Conservation (phyloP, 2,888 invertebrate species). For the Capitulum mitella region DNA sequence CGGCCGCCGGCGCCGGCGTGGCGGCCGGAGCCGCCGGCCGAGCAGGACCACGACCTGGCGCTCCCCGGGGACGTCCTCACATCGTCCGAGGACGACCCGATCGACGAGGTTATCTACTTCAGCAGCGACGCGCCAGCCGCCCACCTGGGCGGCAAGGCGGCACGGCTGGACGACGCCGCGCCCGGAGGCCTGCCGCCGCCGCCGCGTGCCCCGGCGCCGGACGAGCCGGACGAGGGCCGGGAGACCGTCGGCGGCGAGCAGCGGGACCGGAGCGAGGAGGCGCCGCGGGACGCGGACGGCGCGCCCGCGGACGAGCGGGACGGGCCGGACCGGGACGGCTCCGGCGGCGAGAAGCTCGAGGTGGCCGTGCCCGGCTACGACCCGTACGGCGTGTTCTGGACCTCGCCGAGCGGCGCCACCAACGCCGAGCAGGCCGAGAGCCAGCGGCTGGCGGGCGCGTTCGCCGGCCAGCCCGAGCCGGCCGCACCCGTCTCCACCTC, state of each 20-base stretch:
- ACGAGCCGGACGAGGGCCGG: not conserved
- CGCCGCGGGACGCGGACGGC: not conserved
- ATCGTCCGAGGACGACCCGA: not conserved
- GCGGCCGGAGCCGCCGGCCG: not conserved
- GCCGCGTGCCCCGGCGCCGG: not conserved
- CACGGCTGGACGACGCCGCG: not conserved
- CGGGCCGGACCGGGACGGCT: no score
- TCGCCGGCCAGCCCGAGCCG: not conserved
- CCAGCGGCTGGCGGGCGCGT: not conserved
- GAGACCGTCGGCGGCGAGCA: no score
- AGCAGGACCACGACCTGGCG: not conserved
- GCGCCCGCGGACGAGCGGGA: not conserved
- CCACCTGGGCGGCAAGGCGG: not conserved
- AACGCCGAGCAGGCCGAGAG: conserved; percentile 15
- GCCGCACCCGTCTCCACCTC: not conserved
- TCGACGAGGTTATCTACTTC: not conserved
- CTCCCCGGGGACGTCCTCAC: not conserved
- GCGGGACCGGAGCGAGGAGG: not conserved
- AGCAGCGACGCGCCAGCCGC: not conserved
- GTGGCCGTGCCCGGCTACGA: not conserved
- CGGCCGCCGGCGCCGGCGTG: not conserved
- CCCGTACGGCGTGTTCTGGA: conserved; percentile 19
- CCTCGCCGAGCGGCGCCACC: conserved; percentile 8
- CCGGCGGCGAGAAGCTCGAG: not conserved
- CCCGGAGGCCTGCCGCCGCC: no score